phyloP scores from a whole-genome alignment of 2,888 invertebrate genomes.

The Aphidius colemani region DNA sequence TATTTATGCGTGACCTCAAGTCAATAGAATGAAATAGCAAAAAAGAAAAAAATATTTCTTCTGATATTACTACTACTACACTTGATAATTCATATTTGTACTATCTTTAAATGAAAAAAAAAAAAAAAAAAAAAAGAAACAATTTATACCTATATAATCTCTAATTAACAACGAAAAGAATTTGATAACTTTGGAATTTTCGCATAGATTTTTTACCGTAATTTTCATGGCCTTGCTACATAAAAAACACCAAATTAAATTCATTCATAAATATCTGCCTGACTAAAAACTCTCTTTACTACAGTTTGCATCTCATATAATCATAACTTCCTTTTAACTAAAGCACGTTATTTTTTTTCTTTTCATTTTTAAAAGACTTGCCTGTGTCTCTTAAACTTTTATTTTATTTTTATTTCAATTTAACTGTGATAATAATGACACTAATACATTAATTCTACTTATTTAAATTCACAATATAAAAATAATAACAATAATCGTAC shows the following conservation, averaged over 20 bases:
- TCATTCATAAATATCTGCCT: no score
- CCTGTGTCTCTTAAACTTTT: conserved; percentile 31
- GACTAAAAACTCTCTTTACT: no score
- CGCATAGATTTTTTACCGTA: conserved; percentile 41
- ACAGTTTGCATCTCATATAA: no score
- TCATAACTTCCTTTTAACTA: no score
- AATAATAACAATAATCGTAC: not conserved
- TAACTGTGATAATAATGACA: conserved; percentile 27
- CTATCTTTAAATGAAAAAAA: no score
- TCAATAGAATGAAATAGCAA: conserved; percentile 29
- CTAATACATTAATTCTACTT: conserved; percentile 29
- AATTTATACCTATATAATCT: conserved; percentile 32
- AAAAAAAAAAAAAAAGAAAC: conserved; percentile 1
- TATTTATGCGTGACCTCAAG: conserved; percentile 4
- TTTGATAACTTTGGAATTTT: conserved; percentile 38
- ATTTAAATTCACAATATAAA: no score
- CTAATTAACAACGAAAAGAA: conserved; percentile 30
- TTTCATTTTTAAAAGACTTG: conserved; percentile 35
- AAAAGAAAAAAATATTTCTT: conserved; percentile 27
- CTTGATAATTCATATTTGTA: no score
- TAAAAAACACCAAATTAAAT: no score
- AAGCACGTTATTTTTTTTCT: conserved; percentile 27
- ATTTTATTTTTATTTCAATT: conserved; percentile 22
- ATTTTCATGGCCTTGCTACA: no score
- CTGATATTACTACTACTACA: not conserved